Evolutionary conservation across 2,113 vertebrate species (phyloP).

Genomic region (Rhabdomys dilectus): DNA sequence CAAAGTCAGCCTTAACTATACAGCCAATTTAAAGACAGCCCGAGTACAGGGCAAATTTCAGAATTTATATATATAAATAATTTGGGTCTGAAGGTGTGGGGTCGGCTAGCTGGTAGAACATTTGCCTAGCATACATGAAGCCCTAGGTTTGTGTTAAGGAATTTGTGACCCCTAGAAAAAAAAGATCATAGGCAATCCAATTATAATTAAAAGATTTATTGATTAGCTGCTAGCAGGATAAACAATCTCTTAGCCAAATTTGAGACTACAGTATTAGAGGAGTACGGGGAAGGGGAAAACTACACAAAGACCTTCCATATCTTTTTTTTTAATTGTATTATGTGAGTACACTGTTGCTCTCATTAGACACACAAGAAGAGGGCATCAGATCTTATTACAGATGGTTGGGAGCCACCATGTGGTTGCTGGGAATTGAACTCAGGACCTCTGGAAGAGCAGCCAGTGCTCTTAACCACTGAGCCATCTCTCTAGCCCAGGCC

Average conservation of each 20-base stretch:
- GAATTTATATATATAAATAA: not conserved
- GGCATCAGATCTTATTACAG: no score
- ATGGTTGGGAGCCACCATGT: no score
- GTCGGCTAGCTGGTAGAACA: not conserved
- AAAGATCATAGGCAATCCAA: not conserved
- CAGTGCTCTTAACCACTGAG: no score
- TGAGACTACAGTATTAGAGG: not conserved
- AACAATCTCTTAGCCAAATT: not conserved
- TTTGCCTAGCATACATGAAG: not conserved
- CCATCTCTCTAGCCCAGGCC: not conserved
- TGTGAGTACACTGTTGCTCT: no score
- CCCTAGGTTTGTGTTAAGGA: not conserved
- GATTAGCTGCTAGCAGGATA: not conserved
- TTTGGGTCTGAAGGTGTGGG: not conserved
- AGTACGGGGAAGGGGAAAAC: not conserved
- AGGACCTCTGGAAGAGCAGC: no score
- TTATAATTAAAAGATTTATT: not conserved
- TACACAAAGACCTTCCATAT: not conserved
- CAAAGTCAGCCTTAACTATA: not conserved
- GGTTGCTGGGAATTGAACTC: no score
- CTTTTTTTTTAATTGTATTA: not conserved
- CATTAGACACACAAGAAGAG: no score
- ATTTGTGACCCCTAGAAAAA: not conserved
- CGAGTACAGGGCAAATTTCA: not conserved
- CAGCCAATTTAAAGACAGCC: not conserved